Evolutionary conservation across 2,113 vertebrate genomes (phyloP).

Genomic region (Aix galericulata): DNA sequence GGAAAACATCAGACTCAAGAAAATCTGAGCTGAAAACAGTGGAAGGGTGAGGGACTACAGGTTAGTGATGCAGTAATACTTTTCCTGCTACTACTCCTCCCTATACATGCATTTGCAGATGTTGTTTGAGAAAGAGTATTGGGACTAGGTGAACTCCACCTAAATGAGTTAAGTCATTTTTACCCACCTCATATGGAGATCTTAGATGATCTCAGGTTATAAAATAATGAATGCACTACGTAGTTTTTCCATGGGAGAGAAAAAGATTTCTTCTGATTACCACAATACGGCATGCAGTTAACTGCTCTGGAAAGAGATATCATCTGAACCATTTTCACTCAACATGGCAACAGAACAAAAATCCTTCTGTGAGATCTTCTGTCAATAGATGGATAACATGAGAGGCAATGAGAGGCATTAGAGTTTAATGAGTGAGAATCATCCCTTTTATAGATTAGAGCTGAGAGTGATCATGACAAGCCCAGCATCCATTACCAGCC

Average conservation of each 20-base stretch:
- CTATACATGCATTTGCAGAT: neutral
- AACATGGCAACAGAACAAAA: neutral
- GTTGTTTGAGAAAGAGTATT: neutral
- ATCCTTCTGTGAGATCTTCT: neutral
- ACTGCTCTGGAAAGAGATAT: neutral
- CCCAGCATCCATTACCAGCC: neutral
- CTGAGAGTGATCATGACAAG: neutral
- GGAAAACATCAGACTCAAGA: neutral
- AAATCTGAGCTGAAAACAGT: neutral
- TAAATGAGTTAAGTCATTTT: neutral
- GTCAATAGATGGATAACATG: neutral
- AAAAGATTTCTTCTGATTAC: neutral
- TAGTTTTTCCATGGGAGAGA: neutral
- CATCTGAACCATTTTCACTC: neutral
- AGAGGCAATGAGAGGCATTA: neutral
- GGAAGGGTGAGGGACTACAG: neutral
- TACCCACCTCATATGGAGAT: neutral
- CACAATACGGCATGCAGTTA: neutral
- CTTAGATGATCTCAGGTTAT: neutral
- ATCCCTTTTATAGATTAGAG: neutral
- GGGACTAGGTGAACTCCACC: neutral
- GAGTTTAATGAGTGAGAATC: conserved; percentile 8
- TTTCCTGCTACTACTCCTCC: neutral
- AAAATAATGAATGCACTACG: neutral
- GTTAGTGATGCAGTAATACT: rapidly evolving